phyloP scores from a whole-genome alignment of 1,140 invertebrate species.

The Drusus annulatus region DNA sequence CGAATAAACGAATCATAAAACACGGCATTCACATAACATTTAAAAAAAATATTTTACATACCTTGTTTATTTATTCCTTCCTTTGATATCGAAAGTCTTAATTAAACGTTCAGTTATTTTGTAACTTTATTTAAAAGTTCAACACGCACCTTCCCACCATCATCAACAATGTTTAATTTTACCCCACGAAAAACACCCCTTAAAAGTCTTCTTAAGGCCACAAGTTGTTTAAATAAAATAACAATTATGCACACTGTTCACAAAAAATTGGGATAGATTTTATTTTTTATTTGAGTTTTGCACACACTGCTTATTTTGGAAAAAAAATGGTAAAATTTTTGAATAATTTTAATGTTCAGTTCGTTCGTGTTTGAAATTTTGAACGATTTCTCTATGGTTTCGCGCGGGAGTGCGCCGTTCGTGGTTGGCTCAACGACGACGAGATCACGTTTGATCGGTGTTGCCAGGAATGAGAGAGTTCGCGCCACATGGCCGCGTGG shows the following conservation, averaged over 20 bases:
- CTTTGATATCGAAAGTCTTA: no score
- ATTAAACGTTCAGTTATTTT: not conserved
- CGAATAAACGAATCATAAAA: no score
- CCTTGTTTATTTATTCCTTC: no score
- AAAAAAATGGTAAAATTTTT: not conserved
- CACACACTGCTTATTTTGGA: conserved; percentile 12
- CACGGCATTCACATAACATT: no score
- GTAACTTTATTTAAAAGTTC: conserved; percentile 6
- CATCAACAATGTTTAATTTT: not conserved
- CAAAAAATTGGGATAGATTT: not conserved
- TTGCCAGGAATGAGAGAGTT: conserved; percentile 22
- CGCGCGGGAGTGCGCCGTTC: not conserved
- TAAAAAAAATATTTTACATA: no score
- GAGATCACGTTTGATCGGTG: conserved; percentile 19
- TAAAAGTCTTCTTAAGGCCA: not conserved
- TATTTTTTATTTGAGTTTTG: not conserved
- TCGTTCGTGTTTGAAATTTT: conserved; percentile 22
- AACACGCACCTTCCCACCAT: conserved; percentile 5
- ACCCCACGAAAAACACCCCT: not conserved
- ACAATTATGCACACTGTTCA: not conserved
- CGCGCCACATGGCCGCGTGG: not conserved
- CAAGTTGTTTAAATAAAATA: no score
- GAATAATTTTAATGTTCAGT: not conserved
- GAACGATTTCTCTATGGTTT: conserved; percentile 30
- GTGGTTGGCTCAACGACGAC: conserved; percentile 5